Conservation (phyloP, 1,140 invertebrate species). For the Ganaspis sp. region DNA sequence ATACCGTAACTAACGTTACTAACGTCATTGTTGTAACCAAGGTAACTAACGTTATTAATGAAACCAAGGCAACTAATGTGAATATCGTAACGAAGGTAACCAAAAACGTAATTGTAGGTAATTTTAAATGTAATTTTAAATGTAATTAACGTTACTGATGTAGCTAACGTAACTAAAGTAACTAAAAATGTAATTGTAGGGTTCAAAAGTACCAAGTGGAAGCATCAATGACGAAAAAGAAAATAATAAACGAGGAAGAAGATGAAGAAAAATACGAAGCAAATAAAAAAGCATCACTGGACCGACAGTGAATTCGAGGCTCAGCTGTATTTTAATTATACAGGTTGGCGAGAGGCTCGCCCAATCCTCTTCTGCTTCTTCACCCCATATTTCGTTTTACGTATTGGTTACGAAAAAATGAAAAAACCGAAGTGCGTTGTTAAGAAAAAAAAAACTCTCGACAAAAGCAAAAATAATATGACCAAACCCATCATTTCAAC, state of each 20-base stretch:
- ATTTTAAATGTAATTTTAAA: too few relatives aligned
- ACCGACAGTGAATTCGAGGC: neutral
- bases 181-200: neutral
- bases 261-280: neutral
- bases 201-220: neutral
- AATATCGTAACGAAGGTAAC: too few relatives aligned
- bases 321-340: conserved; percentile 29
- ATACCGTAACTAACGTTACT: too few relatives aligned
- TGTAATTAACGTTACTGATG: too few relatives aligned
- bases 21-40: too few relatives aligned
- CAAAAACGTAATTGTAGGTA: neutral
- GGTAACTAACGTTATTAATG: too few relatives aligned
- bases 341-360: conserved; percentile 24
- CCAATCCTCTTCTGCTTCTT: conserved; percentile 13
- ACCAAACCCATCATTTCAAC: neutral
- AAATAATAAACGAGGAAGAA: conserved; percentile 9
- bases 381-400: conserved; percentile 15
- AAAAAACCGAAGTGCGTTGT: neutral
- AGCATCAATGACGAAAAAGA: neutral
- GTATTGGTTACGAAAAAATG: conserved; percentile 21
- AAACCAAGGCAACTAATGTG: too few relatives aligned
- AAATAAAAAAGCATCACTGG: conserved; percentile 17
- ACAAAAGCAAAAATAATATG: neutral
- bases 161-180: neutral
- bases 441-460: neutral